phyloP scores from a whole-genome alignment of 1,140 invertebrate species.

The Metaphire vulgaris region DNA sequence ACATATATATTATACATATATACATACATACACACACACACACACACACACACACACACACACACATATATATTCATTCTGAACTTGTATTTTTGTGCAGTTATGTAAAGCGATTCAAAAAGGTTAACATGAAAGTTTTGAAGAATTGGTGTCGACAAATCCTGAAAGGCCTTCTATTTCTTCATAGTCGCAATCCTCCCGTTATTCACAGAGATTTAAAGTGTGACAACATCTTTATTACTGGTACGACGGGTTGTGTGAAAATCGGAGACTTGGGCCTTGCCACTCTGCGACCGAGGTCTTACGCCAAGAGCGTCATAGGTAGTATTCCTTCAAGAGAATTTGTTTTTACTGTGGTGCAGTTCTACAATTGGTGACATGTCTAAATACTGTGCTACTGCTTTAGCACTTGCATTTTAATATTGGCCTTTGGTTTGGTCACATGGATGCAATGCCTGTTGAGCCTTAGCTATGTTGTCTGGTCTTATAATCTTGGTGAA shows the following conservation, averaged over 20 bases:
- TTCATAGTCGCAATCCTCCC: conserved; percentile 92
- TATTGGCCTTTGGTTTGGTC: no score
- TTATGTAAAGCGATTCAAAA: conserved; percentile 92
- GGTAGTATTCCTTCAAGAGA: conserved; percentile 57
- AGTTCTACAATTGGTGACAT: no score
- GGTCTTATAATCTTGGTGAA: no score
- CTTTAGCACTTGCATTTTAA: no score
- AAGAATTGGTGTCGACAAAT: conserved; percentile 99
- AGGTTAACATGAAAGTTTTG: conserved; percentile 94
- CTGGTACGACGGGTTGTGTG: conserved; percentile 75
- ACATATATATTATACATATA: no score
- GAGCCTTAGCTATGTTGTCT: no score
- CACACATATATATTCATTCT: no score
- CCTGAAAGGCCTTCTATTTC: conserved; percentile 90
- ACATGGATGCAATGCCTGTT: no score
- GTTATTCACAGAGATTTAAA: conserved; percentile 85
- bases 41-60: no score
- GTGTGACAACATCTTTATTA: conserved; percentile 99
- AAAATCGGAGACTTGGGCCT: conserved; percentile 98
- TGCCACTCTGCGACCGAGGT: conserved; percentile 96
- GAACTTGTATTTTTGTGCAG: no score
- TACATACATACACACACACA: no score
- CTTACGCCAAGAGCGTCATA: conserved; percentile 98
- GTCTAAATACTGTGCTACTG: neutral
- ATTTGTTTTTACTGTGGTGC: no score